Base-by-base conservation (phyloP, 2,888 invertebrate species). In the Augiades crinisus region DNA sequence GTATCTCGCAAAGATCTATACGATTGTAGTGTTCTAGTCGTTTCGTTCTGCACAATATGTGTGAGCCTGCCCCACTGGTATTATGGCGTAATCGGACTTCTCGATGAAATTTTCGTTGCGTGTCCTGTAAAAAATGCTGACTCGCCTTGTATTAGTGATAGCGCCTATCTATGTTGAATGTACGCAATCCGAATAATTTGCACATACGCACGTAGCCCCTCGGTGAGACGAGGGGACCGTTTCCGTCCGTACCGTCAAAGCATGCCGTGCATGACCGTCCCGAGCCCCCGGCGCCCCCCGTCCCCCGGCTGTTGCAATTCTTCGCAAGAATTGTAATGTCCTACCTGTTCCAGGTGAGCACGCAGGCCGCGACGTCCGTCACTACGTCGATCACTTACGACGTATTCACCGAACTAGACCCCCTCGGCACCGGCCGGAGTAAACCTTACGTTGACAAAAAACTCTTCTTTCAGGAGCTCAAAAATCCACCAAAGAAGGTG, bases 371-470 rank as follows among this genome's bases (percentile, higher is more conserved):
- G 72, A 60, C 78, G 68, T 55, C 81, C 64, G 49, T 50, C 49
- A 19, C 47, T 17, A 64, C 75, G 70, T 65, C 81, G 68, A 72
- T 80, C 78, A 73, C 85, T 79, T 93, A 94, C 90, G 96, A 96
- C 90, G 95, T 97, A 68, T 98, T 98, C 91, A 96, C 96, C 62
- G 97, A 98, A 80, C 91, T 98, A 83, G 97, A 98, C 92, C 98
- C 98, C 56, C 91, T 97, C 77, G 97, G 97, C 75, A 97, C 96
- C 67, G 96, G 97, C 74, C 93, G 95, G 83, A 95, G 94, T 86
- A 95, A 95, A 87, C 97, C 97, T 59, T 98, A 97, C 91, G 93
- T 97, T 75, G 97, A 98, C 92, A 96, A 96, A 90, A 97, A 97
- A 92, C 96, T 96, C 90, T 98, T 98, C 91, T 98, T 98, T 92